Percentiles rank a stretch among this genome's conserved stretches.
These are phyloP conservation scores for Mamestra brassicae DNA, from an alignment of 2,888 invertebrate species.

Conservation along the genomic window DNA sequence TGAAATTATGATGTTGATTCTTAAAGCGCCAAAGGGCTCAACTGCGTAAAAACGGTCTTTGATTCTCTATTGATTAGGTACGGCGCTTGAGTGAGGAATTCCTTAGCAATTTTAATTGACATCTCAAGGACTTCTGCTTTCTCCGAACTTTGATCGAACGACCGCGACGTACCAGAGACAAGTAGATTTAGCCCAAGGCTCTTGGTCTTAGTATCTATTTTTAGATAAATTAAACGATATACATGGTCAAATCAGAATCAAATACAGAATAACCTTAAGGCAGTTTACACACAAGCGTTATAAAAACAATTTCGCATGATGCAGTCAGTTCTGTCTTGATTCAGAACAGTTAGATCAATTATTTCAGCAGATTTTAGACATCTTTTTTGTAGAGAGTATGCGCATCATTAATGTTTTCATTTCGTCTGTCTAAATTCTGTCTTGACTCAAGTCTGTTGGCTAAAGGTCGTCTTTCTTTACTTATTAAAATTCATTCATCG, in stretches of 20 bases:
- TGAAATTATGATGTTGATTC: too few relatives aligned
- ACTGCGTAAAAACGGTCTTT: too few relatives aligned
- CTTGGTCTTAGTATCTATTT: background rate
- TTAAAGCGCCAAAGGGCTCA: too few relatives aligned
- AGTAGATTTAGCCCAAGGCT: constrained; percentile 8
- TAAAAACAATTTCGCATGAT: too few relatives aligned
- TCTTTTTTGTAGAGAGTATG: background rate
- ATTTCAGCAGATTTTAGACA: too few relatives aligned
- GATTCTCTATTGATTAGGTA: too few relatives aligned
- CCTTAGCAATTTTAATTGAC: background rate
- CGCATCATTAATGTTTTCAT: background rate
- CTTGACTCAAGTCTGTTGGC: background rate
- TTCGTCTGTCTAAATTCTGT: background rate
- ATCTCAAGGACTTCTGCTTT: constrained; percentile 24
- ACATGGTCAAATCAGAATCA: background rate
- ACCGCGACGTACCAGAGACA: background rate
- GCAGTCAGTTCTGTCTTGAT: background rate
- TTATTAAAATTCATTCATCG: constrained; percentile 18
- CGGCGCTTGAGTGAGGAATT: background rate
- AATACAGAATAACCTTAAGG: background rate
- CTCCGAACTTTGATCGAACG: constrained; percentile 16
- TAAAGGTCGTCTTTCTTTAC: constrained; percentile 1
- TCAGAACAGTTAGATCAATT: background rate
- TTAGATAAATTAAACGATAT: background rate
- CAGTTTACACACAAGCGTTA: background rate